Conservation (phyloP, 2,113 vertebrate genomes). For the Oxyruncus cristatus region DNA sequence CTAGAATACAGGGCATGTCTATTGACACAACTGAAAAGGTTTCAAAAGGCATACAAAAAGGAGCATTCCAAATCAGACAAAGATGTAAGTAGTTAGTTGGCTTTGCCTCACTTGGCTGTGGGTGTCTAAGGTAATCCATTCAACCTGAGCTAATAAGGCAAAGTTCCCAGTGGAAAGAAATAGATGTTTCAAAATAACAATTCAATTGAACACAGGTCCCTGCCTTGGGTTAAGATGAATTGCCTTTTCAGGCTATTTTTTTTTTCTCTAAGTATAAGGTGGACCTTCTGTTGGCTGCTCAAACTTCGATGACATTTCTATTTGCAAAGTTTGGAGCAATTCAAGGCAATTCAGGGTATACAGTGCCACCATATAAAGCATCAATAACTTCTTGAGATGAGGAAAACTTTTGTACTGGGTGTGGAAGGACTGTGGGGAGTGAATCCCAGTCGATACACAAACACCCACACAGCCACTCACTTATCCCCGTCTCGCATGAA, state of each 20-base stretch:
- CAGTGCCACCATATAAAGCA: not conserved
- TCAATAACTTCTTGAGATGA: not conserved
- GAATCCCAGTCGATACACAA: not conserved
- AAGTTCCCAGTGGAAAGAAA: not conserved
- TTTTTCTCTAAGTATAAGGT: not conserved
- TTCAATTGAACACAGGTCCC: not conserved
- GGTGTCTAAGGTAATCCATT: not conserved
- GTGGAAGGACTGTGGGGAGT: not conserved
- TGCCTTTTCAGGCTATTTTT: not conserved
- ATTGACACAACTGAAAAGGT: not conserved
- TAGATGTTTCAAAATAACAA: not conserved
- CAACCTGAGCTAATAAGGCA: not conserved
- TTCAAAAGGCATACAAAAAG: not conserved
- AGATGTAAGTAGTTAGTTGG: not conserved
- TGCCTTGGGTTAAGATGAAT: not conserved
- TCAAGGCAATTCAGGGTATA: not conserved
- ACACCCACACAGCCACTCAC: not conserved
- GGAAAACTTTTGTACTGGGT: not conserved
- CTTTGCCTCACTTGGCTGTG: not conserved
- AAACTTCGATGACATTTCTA: not conserved
- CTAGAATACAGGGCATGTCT: not conserved
- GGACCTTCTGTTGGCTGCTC: not conserved
- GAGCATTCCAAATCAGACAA: not conserved
- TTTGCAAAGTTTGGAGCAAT: not conserved
- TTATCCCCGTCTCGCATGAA: accelerated